Percentiles rank a stretch among this genome's conserved stretches.
Evolutionary conservation across 1,140 invertebrate species (phyloP).

Genomic region (Drosophila pseudoananassae): DNA sequence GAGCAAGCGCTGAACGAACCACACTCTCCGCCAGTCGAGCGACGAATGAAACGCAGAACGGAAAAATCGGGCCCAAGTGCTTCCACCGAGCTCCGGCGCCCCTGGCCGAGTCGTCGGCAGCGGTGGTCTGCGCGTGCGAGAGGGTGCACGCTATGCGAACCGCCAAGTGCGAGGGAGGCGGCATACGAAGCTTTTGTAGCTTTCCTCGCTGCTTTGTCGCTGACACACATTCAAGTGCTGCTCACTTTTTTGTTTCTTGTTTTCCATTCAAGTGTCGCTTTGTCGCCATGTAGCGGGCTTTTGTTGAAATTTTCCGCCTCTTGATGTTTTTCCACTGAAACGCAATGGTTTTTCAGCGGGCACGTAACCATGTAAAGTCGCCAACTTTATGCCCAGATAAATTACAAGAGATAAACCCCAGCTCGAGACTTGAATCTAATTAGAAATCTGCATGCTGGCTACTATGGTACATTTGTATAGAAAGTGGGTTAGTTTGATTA

Average conservation of each 20-base stretch:
- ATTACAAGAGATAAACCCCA: slow-evolving; percentile 62
- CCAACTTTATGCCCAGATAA: slow-evolving; percentile 63
- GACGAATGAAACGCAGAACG: slow-evolving; percentile 69
- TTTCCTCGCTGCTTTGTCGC: slow-evolving; percentile 68
- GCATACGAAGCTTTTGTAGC: slow-evolving; percentile 54
- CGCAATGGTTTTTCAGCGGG: slow-evolving; percentile 46
- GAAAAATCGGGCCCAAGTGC: slow-evolving; percentile 65
- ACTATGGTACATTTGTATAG: slow-evolving; percentile 18
- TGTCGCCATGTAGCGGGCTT: slow-evolving; percentile 50
- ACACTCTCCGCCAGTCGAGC: slow-evolving; percentile 62
- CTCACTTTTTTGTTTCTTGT: slow-evolving; percentile 53
- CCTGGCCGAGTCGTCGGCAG: slow-evolving; percentile 31
- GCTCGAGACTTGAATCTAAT: slow-evolving; percentile 63
- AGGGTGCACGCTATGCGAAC: slow-evolving; percentile 45
- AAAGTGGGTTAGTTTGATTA: slow-evolving; percentile 72
- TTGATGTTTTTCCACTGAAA: slow-evolving; percentile 68
- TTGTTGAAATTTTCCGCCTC: slow-evolving; percentile 71
- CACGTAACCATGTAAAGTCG: slow-evolving; percentile 51
- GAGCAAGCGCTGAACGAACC: slow-evolving; percentile 66
- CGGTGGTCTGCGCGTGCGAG: slow-evolving; percentile 55
- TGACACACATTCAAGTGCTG: slow-evolving; percentile 77
- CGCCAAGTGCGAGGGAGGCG: slow-evolving; percentile 26
- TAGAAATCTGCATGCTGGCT: slow-evolving; percentile 63
- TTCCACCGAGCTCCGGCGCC: slow-evolving; percentile 45
- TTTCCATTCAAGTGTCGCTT: slow-evolving; percentile 58